These are phyloP conservation scores for Catalaphyllia jardinei DNA, from an alignment of 64 coral and sea anemone genomes.

Conservation along the genomic window DNA sequence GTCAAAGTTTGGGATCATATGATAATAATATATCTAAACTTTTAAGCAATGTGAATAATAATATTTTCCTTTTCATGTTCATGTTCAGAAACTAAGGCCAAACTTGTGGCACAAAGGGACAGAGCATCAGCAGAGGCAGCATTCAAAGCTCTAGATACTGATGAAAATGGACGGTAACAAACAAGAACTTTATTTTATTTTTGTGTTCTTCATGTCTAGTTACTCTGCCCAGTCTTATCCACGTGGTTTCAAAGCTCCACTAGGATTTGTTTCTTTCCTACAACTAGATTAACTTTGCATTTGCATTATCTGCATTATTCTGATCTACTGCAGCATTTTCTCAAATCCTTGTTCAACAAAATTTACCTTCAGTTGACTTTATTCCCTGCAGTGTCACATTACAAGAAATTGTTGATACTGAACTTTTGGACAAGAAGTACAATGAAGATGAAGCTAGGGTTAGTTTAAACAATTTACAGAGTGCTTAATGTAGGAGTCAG, in stretches of 20 bases:
- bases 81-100: constrained; percentile 65
- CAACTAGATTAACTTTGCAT: too few species aligned
- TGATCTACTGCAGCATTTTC: too few species aligned
- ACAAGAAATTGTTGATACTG: constrained; percentile 71
- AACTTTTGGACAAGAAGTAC: constrained; percentile 86
- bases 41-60: too few species aligned
- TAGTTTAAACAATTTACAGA: background rate
- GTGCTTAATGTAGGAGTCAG: too few species aligned
- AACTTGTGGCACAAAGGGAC: constrained; percentile 84
- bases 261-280: too few species aligned
- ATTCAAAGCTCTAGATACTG: constrained; percentile 68
- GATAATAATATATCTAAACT: too few species aligned
- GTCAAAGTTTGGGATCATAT: too few species aligned
- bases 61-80: background rate
- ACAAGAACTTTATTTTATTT: background rate
- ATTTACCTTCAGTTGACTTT: background rate
- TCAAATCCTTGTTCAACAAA: too few species aligned
- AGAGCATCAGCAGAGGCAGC: constrained; percentile 65
- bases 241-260: too few species aligned
- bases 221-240: too few species aligned
- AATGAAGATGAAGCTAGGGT: constrained; percentile 93
- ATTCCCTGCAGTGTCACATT: constrained; percentile 52
- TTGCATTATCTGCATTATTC: too few species aligned
- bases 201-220: too few species aligned
- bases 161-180: constrained; percentile 73